A percentile compares a stretch with the other conserved stretches of the same genome.
Conservation (phyloP, 2,113 vertebrate genomes). For the Turnix velox region DNA sequence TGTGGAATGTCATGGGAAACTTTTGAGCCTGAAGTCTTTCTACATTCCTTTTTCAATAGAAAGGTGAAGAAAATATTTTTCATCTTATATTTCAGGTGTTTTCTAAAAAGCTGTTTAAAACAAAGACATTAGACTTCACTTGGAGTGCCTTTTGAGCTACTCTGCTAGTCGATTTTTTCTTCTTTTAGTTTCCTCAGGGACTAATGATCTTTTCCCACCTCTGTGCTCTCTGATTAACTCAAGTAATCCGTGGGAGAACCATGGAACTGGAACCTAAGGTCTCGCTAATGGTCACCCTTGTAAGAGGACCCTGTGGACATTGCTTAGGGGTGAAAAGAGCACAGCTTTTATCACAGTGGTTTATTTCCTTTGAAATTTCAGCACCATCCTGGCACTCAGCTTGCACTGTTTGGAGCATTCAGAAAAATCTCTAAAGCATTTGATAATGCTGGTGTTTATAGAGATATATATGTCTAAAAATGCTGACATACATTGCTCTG, state of each 20-base stretch:
- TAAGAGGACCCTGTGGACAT: rapidly evolving
- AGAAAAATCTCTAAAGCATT: neutral
- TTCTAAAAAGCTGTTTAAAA: neutral
- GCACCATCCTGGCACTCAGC: neutral
- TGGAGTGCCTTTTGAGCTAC: neutral
- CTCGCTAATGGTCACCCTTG: neutral
- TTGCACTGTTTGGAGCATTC: neutral
- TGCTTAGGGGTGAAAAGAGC: neutral
- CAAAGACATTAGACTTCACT: neutral
- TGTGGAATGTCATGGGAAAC: neutral
- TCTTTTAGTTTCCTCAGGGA: neutral
- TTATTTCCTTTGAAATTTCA: neutral
- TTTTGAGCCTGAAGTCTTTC: neutral
- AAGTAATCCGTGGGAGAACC: neutral
- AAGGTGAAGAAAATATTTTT: neutral
- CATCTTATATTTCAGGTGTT: neutral
- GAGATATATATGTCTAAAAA: neutral
- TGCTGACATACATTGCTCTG: neutral
- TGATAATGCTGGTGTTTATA: neutral
- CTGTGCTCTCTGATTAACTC: neutral
- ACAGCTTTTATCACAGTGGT: neutral
- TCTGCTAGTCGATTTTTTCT: neutral
- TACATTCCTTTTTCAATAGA: neutral
- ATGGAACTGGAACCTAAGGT: neutral
- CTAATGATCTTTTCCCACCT: neutral